Percentiles rank a stretch among this genome's conserved stretches.
Evolutionary conservation across 2,888 invertebrate genomes (phyloP).

Genomic region (Drosophila seclusa): DNA sequence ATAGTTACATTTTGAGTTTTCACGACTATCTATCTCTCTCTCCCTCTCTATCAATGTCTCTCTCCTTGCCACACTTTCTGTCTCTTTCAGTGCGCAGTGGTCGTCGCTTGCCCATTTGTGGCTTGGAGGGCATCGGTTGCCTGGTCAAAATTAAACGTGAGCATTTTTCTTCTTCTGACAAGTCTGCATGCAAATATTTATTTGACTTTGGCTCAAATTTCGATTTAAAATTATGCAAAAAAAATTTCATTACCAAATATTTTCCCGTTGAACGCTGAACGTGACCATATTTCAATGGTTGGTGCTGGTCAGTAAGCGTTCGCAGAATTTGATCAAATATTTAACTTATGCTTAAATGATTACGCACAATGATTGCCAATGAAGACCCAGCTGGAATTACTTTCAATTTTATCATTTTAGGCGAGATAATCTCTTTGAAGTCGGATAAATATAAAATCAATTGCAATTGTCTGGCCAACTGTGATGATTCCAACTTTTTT

Average conservation of each 20-base stretch:
- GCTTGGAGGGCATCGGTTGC: slow-evolving; percentile 88
- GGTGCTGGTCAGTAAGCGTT: slow-evolving; percentile 19
- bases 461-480: slow-evolving; percentile 89
- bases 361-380: background rate
- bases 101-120: slow-evolving; percentile 86
- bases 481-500: slow-evolving; percentile 90
- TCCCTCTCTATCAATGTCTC: background rate
- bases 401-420: slow-evolving; percentile 77
- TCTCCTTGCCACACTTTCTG: background rate
- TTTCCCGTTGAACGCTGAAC: slow-evolving; percentile 37
- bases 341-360: background rate
- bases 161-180: slow-evolving; percentile 51
- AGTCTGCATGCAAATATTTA: slow-evolving; percentile 69
- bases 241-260: slow-evolving; percentile 52
- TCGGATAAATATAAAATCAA: slow-evolving; percentile 86
- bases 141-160: slow-evolving; percentile 87
- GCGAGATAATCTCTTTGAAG: slow-evolving; percentile 86
- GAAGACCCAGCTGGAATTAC: background rate
- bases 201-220: slow-evolving; percentile 58
- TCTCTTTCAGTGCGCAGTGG: slow-evolving; percentile 79
- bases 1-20: slow-evolving; percentile 61
- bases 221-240: slow-evolving; percentile 33
- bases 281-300: slow-evolving; percentile 57
- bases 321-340: slow-evolving; percentile 3
- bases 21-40: slow-evolving; percentile 35